Conservation (phyloP, 2,888 invertebrate genomes). For the Acleris emargana region DNA sequence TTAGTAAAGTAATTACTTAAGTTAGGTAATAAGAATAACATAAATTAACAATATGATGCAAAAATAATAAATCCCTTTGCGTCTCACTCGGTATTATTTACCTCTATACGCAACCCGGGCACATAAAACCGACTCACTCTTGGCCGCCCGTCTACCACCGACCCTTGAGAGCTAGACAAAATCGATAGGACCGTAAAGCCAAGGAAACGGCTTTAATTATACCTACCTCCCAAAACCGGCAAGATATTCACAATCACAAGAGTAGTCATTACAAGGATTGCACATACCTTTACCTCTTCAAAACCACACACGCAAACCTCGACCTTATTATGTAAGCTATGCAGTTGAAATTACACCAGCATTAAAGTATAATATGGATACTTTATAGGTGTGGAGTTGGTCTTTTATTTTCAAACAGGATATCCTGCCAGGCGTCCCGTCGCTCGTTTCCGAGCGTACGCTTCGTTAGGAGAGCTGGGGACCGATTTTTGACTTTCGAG, state of each 20-base stretch:
- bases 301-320: constrained; percentile 41
- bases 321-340: constrained; percentile 40
- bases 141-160: too few species aligned
- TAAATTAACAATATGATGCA: too few species aligned
- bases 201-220: constrained; percentile 1
- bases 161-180: neutral
- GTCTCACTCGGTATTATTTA: too few species aligned
- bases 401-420: constrained; percentile 80
- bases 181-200: neutral
- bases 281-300: constrained; percentile 20
- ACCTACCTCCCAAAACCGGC: constrained; percentile 1
- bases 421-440: constrained; percentile 67
- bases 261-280: constrained; percentile 31
- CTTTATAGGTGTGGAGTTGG: constrained; percentile 68
- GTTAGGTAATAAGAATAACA: too few species aligned
- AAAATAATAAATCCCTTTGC: too few species aligned
- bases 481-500: too few species aligned
- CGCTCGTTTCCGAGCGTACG: constrained; percentile 69
- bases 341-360: constrained; percentile 17
- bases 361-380: constrained; percentile 25
- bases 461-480: constrained; percentile 68
- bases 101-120: too few species aligned
- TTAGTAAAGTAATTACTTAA: too few species aligned
- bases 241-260: neutral
- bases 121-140: too few species aligned